Base-by-base conservation (phyloP, 2,797 vertebrate genomes). In the Phyllotis vaccarum region DNA sequence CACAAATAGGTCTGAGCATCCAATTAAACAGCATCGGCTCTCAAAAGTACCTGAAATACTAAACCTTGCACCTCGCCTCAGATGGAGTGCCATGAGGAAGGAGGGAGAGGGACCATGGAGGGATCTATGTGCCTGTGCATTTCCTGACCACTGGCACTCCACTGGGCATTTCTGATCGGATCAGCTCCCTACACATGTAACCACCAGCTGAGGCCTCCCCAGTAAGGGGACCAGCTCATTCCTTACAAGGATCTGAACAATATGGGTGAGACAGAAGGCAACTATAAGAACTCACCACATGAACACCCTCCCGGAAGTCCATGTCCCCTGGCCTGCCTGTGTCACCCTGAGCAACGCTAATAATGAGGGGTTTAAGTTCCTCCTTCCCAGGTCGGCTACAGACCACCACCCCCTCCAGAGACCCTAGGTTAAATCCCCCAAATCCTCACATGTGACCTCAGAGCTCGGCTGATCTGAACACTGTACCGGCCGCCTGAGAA, bases 31-130 rank as follows among this genome's bases (percentile, higher is more conserved):
- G 91, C 6, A 83, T 62, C 64, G 89, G 68, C 70, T 93, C 64
- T 95, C 92, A 62, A 70, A 92, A 90, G 64, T 60, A 31, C 64
- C 64, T 80, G 68, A 85, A 43, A 72, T 31, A 66, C 74, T 64
- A 80, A 90, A 74, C 31, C 87, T 76, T 31, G 27, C 31, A 62
- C 66, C 79, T 34, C 4, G 72, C 14, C 82, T 92, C n/a, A 82
- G 49, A 93, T 62, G 91, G 76, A 68, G 3, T 83, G 17, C 60
- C 80, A 62, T 60, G 79, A 85, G 85, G 62, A 76, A 93, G 8
- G 72, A 10, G n/a, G n/a, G n/a, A n/a, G n/a, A n/a, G n/a, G 81
- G 82, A 74, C 31, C 76, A 58, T 54, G 62, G 66, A 80, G 62
- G 54, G n/a, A 85, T 54, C 72, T 46, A 70, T 49, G 21, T 58